Evolutionary conservation across 1,140 invertebrate genomes (phyloP).

Genomic region (Euwallacea fornicatus): DNA sequence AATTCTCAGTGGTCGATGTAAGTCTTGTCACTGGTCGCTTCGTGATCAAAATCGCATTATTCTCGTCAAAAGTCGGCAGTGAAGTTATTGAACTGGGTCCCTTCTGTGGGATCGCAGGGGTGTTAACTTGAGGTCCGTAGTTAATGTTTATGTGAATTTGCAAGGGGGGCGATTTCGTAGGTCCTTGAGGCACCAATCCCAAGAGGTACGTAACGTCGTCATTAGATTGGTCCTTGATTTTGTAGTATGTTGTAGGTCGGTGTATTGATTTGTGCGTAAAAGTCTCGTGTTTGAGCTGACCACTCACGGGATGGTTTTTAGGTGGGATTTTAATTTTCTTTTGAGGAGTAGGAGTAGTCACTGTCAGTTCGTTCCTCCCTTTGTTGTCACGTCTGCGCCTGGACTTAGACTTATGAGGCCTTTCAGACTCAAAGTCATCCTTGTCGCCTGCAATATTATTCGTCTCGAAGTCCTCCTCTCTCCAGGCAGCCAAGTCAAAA

Average conservation of each 20-base stretch:
- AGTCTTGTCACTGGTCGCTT: slow-evolving; percentile 19
- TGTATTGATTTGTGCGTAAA: too few species aligned
- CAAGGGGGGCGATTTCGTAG: slow-evolving; percentile 18
- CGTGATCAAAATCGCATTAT: slow-evolving; percentile 3
- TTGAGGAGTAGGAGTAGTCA: background rate
- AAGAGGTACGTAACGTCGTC: slow-evolving; percentile 39
- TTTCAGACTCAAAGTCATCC: slow-evolving; percentile 17
- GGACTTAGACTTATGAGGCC: slow-evolving; percentile 16
- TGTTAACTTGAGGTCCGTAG: slow-evolving; percentile 35
- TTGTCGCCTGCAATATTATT: slow-evolving; percentile 28
- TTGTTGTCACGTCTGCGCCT: slow-evolving; percentile 20
- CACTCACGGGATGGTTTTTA: background rate
- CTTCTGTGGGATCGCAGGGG: too few species aligned
- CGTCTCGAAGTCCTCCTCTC: slow-evolving; percentile 52
- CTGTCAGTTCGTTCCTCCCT: slow-evolving; percentile 14
- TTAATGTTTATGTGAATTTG: slow-evolving; percentile 51
- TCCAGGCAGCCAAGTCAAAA: slow-evolving; percentile 67
- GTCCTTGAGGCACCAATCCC: slow-evolving; percentile 25
- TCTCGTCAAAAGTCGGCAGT: too few species aligned
- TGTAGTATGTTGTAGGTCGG: background rate
- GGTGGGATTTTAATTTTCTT: background rate
- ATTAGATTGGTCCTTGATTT: slow-evolving; percentile 13
- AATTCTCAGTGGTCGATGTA: too few species aligned
- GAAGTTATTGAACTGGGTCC: too few species aligned
- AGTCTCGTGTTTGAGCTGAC: background rate